These are phyloP conservation scores for Blennius ocellaris DNA, from an alignment of 2,113 vertebrate genomes.

Conservation along the genomic window DNA sequence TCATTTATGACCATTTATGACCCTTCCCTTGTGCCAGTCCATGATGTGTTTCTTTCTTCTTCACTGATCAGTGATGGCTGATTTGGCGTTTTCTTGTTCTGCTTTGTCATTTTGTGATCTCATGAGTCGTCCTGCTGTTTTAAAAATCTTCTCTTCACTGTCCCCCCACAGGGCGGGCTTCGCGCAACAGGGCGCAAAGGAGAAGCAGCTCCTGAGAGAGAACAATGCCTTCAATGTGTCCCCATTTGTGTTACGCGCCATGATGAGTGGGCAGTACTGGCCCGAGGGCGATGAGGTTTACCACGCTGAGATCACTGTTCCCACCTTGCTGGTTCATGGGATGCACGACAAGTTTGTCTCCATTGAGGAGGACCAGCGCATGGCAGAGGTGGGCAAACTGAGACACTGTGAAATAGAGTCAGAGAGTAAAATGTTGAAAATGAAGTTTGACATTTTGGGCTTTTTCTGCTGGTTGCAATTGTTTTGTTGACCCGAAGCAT, in stretches of 20 bases:
- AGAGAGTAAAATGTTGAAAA: too few species aligned
- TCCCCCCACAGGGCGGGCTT: conserved; percentile 77
- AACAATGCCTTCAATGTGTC: conserved; percentile 97
- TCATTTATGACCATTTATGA: not conserved
- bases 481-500: too few species aligned
- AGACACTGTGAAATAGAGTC: too few species aligned
- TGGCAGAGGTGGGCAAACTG: conserved; percentile 89
- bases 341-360: conserved; percentile 97
- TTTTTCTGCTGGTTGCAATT: too few species aligned
- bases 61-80: too few species aligned
- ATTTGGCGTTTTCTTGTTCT: too few species aligned
- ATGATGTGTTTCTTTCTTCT: too few species aligned
- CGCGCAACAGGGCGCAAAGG: conserved; percentile 87
- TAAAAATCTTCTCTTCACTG: conserved; percentile 15
- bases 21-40: too few species aligned
- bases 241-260: conserved; percentile 94
- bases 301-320: conserved; percentile 94
- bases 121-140: not conserved
- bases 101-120: not conserved
- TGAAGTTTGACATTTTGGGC: too few species aligned
- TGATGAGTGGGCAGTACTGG: conserved; percentile 99
- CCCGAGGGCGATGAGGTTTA: conserved; percentile 96
- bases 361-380: conserved; percentile 95
- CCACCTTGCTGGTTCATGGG: conserved; percentile 92
- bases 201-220: conserved; percentile 95